These are phyloP conservation scores for Diaphora mendica DNA, from an alignment of 2,888 invertebrate species.

Conservation along the genomic window DNA sequence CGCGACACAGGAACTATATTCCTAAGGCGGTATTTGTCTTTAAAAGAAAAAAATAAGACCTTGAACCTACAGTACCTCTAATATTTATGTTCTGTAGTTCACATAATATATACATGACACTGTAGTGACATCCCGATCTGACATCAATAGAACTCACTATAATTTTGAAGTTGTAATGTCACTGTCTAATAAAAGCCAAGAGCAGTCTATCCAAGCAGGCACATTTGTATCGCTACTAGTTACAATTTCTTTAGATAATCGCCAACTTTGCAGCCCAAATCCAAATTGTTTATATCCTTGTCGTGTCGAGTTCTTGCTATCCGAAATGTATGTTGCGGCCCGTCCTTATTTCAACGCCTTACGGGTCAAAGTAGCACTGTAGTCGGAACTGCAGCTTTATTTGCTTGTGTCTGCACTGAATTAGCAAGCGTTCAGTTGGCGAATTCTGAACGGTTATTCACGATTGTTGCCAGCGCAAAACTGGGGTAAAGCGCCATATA, in stretches of 20 bases:
- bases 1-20: too few species aligned
- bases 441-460: conserved; percentile 55
- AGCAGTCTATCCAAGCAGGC: neutral
- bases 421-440: conserved; percentile 56
- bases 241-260: neutral
- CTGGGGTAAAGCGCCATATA: conserved; percentile 49
- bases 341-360: conserved; percentile 45
- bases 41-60: too few species aligned
- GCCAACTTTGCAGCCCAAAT: conserved; percentile 44
- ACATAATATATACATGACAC: too few species aligned
- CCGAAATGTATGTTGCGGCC: conserved; percentile 43
- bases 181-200: too few species aligned
- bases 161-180: too few species aligned
- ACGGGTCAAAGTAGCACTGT: conserved; percentile 47
- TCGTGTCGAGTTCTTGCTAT: conserved; percentile 50
- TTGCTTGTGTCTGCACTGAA: conserved; percentile 61
- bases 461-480: conserved; percentile 53
- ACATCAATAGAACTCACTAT: too few species aligned
- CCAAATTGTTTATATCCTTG: conserved; percentile 55
- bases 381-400: conserved; percentile 50
- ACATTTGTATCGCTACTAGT: neutral
- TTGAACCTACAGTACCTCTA: too few species aligned
- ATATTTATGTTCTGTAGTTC: too few species aligned
- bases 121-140: too few species aligned
- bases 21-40: too few species aligned